Percentiles rank a stretch among this genome's conserved stretches.
phyloP scores from a whole-genome alignment of 2,888 invertebrate species.

The Bombyx huttoni region DNA sequence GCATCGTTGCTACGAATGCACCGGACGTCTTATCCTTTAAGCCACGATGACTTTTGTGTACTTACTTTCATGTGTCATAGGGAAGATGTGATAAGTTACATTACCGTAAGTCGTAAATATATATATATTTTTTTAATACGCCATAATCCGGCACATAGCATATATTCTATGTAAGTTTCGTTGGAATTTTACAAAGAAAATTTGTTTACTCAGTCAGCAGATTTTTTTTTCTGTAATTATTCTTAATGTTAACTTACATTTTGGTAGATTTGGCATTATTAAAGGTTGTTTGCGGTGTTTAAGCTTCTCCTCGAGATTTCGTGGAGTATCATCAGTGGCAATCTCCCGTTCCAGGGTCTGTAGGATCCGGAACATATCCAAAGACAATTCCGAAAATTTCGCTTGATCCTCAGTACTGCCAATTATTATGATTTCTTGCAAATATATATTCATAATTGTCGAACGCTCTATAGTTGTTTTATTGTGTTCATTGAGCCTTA shows the following conservation, averaged over 20 bases:
- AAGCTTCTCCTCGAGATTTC: conserved; percentile 41
- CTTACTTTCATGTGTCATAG: too few relatives aligned
- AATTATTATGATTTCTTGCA: conserved; percentile 95
- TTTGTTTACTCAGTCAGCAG: too few relatives aligned
- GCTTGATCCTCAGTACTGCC: conserved; percentile 95
- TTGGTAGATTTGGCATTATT: conserved; percentile 3
- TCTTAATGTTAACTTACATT: not conserved
- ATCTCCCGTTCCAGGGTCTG: conserved; percentile 95
- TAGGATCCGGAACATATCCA: conserved; percentile 98
- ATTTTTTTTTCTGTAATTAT: too few relatives aligned
- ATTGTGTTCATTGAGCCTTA: conserved; percentile 11
- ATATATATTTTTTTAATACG: too few relatives aligned
- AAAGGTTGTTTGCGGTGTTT: conserved; percentile 46
- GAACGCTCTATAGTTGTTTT: conserved; percentile 78
- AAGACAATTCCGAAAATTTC: conserved; percentile 95
- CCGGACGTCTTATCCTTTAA: too few relatives aligned
- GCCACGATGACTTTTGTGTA: too few relatives aligned
- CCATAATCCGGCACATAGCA: too few relatives aligned
- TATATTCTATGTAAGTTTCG: too few relatives aligned
- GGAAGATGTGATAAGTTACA: too few relatives aligned
- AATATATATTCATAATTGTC: conserved; percentile 86
- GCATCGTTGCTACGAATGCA: too few relatives aligned
- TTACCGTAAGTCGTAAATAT: too few relatives aligned
- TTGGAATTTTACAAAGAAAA: too few relatives aligned
- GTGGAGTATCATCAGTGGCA: conserved; percentile 62